These are phyloP conservation scores for Chloromyia formosa DNA, from an alignment of 2,888 invertebrate genomes.

Conservation along the genomic window DNA sequence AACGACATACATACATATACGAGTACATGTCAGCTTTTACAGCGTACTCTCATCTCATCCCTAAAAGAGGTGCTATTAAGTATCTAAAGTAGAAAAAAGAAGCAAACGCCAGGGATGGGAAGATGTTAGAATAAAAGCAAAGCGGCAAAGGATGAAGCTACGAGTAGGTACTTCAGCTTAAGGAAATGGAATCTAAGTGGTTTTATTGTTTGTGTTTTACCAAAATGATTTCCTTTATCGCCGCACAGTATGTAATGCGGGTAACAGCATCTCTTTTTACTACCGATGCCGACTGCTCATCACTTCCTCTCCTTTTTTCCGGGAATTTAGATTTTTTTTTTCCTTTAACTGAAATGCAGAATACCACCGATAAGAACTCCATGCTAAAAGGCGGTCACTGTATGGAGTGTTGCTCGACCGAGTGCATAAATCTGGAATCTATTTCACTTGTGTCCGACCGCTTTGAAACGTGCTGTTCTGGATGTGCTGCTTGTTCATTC, in stretches of 20 bases:
- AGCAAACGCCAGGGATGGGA: conserved; percentile 3
- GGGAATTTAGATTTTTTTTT: no score
- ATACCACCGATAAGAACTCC: neutral
- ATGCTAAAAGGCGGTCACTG: neutral
- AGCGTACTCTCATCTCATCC: no score
- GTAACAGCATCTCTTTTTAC: neutral
- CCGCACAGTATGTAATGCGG: neutral
- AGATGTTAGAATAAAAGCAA: conserved; percentile 49
- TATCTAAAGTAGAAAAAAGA: neutral
- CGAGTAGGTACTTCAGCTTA: conserved; percentile 45
- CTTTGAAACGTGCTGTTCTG: neutral
- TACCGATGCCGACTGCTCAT: neutral
- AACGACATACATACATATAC: neutral
- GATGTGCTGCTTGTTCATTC: neutral
- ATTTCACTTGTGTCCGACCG: neutral
- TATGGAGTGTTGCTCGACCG: neutral
- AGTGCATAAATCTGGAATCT: conserved; percentile 6
- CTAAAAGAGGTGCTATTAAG: conserved; percentile 36
- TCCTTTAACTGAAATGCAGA: no score
- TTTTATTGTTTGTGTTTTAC: conserved; percentile 49
- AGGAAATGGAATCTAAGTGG: conserved; percentile 48
- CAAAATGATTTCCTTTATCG: conserved; percentile 31
- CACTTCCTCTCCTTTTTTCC: no score
- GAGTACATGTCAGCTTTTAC: neutral
- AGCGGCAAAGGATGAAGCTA: conserved; percentile 34